Evolutionary conservation across 2,113 vertebrate species (phyloP).

Genomic region (Indicator indicator): DNA sequence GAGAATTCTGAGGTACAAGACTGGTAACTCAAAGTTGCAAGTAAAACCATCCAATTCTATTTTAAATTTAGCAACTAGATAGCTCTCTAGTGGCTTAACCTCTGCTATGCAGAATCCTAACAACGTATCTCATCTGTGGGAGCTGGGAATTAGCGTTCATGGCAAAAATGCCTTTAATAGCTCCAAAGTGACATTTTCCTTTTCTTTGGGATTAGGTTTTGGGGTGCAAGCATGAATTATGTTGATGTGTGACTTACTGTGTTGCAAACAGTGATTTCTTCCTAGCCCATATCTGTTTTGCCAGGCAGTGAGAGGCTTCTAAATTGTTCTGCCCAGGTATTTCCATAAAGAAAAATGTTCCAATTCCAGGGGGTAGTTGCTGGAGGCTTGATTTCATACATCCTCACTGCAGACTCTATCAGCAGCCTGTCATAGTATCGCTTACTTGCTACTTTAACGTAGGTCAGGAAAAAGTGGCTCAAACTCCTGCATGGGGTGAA

Average conservation of each 20-base stretch:
- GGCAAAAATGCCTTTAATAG: neutral
- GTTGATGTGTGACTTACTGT: neutral
- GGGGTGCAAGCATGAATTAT: neutral
- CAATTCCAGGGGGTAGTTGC: neutral
- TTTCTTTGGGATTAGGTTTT: neutral
- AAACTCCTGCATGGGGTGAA: neutral
- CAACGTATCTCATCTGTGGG: neutral
- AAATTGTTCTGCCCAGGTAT: neutral
- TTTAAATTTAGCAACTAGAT: constrained; percentile 25
- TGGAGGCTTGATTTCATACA: neutral
- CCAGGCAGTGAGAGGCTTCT: neutral
- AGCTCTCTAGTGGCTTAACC: constrained; percentile 10
- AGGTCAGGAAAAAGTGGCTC: neutral
- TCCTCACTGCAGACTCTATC: neutral
- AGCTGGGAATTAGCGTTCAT: neutral
- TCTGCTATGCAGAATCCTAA: neutral
- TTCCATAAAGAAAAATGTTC: neutral
- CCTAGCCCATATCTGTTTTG: neutral
- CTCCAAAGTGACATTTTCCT: neutral
- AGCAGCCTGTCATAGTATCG: neutral
- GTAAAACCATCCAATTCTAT: neutral
- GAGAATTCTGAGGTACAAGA: neutral
- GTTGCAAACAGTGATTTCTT: neutral
- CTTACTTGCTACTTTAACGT: neutral
- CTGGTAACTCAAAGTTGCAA: neutral